Percentiles rank a stretch among this genome's conserved stretches.
Conservation (phyloP, 2,113 vertebrate genomes). For the Noturus placidus region DNA sequence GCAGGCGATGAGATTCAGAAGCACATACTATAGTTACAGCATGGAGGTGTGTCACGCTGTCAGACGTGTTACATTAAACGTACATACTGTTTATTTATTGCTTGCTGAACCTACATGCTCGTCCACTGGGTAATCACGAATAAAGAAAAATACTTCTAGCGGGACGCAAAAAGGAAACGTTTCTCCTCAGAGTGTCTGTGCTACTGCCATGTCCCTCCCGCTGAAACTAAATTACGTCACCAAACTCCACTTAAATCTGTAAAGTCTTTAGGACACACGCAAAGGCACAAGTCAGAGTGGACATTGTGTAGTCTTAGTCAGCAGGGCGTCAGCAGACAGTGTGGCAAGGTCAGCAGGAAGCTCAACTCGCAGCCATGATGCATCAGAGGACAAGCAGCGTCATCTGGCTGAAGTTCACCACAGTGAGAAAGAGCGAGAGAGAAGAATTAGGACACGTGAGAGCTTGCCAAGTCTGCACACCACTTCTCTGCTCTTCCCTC, state of each 20-base stretch:
- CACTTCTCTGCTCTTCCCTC: neutral
- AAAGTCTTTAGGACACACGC: neutral
- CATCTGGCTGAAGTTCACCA: slow-evolving; percentile 39
- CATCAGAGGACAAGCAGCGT: slow-evolving; percentile 10
- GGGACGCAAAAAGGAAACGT: neutral
- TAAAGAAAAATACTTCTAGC: neutral
- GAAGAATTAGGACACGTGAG: neutral
- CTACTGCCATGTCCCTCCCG: neutral
- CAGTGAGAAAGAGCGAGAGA: slow-evolving; percentile 31
- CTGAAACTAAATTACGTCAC: neutral
- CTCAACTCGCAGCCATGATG: neutral
- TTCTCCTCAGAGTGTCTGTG: neutral
- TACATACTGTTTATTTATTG: neutral
- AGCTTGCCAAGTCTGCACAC: neutral
- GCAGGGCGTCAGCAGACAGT: neutral
- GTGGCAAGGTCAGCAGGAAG: slow-evolving; percentile 25
- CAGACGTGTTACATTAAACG: neutral
- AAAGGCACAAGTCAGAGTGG: neutral
- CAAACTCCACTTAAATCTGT: neutral
- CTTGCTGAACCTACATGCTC: neutral
- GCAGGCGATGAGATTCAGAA: neutral
- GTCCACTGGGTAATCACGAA: neutral
- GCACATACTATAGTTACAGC: neutral
- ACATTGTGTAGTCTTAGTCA: slow-evolving; percentile 38
- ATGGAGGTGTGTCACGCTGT: neutral